phyloP scores from a whole-genome alignment of 2,113 vertebrate species.

The Eulemur macaco region DNA sequence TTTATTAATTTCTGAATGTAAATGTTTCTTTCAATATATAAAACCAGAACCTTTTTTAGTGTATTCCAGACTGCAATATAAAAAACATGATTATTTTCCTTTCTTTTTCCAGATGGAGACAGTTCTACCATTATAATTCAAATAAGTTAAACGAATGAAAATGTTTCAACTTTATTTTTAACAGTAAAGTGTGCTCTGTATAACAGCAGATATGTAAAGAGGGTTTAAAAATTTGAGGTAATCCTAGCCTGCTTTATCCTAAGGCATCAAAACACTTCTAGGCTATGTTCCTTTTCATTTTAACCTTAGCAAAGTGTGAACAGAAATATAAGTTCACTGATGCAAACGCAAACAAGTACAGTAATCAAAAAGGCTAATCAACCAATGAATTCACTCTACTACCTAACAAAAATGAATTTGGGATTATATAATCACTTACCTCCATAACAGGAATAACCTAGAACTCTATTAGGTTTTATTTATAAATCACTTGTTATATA shows the following conservation, averaged over 20 bases:
- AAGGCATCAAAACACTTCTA: not conserved
- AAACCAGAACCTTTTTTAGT: not conserved
- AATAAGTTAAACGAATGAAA: constrained; percentile 3
- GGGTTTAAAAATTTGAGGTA: constrained; percentile 28
- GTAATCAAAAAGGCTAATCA: not conserved
- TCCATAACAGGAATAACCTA: not conserved
- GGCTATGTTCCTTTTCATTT: not conserved
- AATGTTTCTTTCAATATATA: constrained; percentile 14
- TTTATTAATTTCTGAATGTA: constrained; percentile 5
- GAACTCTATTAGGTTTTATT: not conserved
- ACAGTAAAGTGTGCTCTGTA: not conserved
- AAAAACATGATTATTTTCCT: not conserved
- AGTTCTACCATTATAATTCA: not conserved
- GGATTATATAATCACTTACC: not conserved
- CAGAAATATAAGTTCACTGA: not conserved
- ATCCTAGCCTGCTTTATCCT: not conserved
- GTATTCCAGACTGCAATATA: not conserved
- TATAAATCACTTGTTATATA: not conserved
- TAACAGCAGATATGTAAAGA: not conserved
- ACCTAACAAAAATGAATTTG: not conserved
- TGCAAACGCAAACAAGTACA: not conserved
- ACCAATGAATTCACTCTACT: not conserved
- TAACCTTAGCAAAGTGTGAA: not conserved
- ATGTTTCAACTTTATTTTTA: constrained; percentile 20
- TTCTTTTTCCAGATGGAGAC: not conserved